A percentile compares a stretch with the other conserved stretches of the same genome.
These are phyloP conservation scores for Halisarca cf. caerulea DNA, from an alignment of 37 sponge, comb jelly and placozoan genomes.

Conservation along the genomic window DNA sequence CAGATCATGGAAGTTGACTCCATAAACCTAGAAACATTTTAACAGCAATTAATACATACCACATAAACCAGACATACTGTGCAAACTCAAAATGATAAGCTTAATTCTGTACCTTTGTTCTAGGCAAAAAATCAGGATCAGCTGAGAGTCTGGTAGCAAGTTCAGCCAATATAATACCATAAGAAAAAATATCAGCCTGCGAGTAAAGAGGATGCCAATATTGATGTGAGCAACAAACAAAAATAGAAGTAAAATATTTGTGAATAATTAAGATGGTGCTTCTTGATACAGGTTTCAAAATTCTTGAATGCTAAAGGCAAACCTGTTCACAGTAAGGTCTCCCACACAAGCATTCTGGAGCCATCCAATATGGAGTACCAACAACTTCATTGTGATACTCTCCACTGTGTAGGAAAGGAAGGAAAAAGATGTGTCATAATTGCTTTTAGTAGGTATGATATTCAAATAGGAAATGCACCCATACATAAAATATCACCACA, in stretches of 20 bases:
- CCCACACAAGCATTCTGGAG: conserved; percentile 87
- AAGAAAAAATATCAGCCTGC: conserved; percentile 91
- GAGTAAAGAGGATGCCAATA: background rate
- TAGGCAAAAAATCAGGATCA: conserved; percentile 85
- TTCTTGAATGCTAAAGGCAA: background rate
- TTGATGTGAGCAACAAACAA: background rate
- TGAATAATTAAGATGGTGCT: background rate
- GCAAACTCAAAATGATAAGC: too few species aligned
- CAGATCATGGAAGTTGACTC: conserved; percentile 54
- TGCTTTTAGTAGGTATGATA: too few species aligned
- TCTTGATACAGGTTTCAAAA: too few species aligned
- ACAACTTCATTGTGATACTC: conserved; percentile 73
- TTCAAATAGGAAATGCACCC: too few species aligned
- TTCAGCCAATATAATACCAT: conserved; percentile 89
- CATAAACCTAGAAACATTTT: conserved; percentile 44
- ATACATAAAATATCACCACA: too few species aligned
- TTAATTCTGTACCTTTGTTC: conserved; percentile 60
- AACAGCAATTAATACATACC: too few species aligned
- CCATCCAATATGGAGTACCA: conserved; percentile 93
- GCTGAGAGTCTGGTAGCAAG: conserved; percentile 70
- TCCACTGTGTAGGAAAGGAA: background rate
- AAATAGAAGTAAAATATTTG: background rate
- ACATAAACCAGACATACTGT: too few species aligned
- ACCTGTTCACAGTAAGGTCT: conserved; percentile 76
- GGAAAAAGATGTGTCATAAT: too few species aligned